These are phyloP conservation scores for Orchestes rusci DNA, from an alignment of 2,888 invertebrate species.

Conservation along the genomic window DNA sequence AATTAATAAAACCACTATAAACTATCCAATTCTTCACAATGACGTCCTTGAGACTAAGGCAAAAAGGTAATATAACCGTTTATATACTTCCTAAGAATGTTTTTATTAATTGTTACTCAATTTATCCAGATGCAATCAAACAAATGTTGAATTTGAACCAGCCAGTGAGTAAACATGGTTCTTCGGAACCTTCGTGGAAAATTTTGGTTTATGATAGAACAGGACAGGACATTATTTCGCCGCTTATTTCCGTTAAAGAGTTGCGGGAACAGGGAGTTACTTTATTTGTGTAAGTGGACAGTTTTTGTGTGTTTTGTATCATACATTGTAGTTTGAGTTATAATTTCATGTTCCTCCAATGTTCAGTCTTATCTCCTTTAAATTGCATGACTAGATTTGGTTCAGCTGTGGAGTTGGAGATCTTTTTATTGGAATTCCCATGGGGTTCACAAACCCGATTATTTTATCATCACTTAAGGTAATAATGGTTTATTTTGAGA, in stretches of 20 bases:
- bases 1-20: no score
- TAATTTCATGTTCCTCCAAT: no score
- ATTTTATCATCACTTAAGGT: no score
- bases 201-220: conserved; percentile 91
- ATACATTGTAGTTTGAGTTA: no score
- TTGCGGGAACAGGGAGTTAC: conserved; percentile 94
- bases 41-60: conserved; percentile 63
- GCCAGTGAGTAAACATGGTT: conserved; percentile 64
- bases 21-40: no score
- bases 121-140: conserved; percentile 73
- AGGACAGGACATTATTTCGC: conserved; percentile 98
- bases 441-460: no score
- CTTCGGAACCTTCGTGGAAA: conserved; percentile 91
- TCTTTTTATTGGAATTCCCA: no score
- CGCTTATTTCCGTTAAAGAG: conserved; percentile 91
- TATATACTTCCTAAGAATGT: neutral
- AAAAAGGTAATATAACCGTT: conserved; percentile 53
- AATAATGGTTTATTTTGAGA: no score
- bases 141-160: conserved; percentile 94
- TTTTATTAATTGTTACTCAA: conserved; percentile 3
- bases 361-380: no score
- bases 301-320: no score
- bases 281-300: conserved; percentile 89
- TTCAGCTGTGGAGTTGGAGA: no score
- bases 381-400: no score